Percentiles rank a stretch among this genome's conserved stretches.
phyloP scores from a whole-genome alignment of 2,113 vertebrate species.

The Glaucomys volans region DNA sequence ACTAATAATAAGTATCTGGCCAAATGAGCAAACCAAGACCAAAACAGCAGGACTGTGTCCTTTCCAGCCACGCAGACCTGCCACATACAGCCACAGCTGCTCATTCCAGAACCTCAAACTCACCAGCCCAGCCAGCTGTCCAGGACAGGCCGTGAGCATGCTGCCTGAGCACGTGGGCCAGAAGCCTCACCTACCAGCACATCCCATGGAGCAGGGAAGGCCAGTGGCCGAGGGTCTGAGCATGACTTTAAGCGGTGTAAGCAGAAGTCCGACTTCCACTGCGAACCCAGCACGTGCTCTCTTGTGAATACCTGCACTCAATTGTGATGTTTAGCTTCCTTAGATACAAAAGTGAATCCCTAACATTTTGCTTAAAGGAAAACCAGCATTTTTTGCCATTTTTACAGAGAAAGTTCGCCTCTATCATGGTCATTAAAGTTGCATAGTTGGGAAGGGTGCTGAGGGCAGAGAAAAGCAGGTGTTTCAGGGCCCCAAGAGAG shows the following conservation, averaged over 20 bases:
- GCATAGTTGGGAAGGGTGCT: fast-evolving
- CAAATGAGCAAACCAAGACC: background rate
- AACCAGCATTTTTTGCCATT: background rate
- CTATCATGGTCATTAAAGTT: background rate
- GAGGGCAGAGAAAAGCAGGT: background rate
- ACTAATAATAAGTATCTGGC: background rate
- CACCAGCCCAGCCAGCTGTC: background rate
- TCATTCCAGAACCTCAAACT: fast-evolving
- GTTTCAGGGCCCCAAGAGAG: conserved; percentile 43
- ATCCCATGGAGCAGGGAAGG: background rate
- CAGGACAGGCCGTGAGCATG: fast-evolving
- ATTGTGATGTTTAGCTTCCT: background rate
- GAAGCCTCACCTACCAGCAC: too few species aligned
- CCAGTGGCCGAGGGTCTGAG: background rate
- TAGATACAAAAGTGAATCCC: background rate
- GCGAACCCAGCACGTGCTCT: background rate
- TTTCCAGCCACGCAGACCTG: too few species aligned
- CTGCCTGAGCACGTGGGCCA: background rate
- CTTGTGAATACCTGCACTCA: fast-evolving
- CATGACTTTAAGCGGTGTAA: background rate
- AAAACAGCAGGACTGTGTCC: too few species aligned
- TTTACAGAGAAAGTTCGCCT: background rate
- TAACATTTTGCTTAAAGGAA: background rate
- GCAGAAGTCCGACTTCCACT: too few species aligned
- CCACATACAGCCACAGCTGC: fast-evolving